Evolutionary conservation across 2,113 vertebrate species (phyloP).

Genomic region (Tichodroma muraria): DNA sequence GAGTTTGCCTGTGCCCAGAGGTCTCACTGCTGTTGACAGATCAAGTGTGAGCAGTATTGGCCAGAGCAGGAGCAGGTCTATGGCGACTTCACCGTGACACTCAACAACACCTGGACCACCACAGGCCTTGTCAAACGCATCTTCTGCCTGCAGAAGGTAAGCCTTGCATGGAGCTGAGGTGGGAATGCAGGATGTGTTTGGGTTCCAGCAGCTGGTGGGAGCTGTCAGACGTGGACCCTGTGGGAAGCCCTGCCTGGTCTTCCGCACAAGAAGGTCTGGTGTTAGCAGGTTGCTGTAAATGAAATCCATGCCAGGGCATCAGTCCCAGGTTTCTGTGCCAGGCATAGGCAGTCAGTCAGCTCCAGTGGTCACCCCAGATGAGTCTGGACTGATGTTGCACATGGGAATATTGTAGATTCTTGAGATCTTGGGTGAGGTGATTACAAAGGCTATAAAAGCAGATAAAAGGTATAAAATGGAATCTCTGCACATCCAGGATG

Average conservation of each 20-base stretch:
- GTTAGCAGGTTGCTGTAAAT: neutral
- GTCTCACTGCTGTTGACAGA: neutral
- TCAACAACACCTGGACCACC: constrained; percentile 8
- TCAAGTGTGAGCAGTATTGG: constrained; percentile 62
- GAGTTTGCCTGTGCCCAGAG: neutral
- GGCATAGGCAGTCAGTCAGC: neutral
- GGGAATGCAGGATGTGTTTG: neutral
- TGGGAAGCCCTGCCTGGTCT: neutral
- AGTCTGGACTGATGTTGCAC: neutral
- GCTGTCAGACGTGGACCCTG: neutral
- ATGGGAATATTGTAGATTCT: neutral
- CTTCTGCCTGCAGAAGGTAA: constrained; percentile 58
- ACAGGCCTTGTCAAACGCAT: neutral
- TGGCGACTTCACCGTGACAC: constrained; percentile 4
- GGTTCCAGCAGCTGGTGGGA: neutral
- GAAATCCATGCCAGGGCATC: neutral
- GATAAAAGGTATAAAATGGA: neutral
- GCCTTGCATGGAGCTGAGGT: neutral
- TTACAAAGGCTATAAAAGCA: neutral
- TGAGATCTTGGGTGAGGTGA: neutral
- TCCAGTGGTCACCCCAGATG: neutral
- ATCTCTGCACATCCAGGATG: neutral
- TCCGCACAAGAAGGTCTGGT: neutral
- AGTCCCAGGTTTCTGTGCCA: neutral
- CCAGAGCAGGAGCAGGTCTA: constrained; percentile 44